phyloP scores from a whole-genome alignment of 2,113 vertebrate genomes.

The Poecilia latipinna region DNA sequence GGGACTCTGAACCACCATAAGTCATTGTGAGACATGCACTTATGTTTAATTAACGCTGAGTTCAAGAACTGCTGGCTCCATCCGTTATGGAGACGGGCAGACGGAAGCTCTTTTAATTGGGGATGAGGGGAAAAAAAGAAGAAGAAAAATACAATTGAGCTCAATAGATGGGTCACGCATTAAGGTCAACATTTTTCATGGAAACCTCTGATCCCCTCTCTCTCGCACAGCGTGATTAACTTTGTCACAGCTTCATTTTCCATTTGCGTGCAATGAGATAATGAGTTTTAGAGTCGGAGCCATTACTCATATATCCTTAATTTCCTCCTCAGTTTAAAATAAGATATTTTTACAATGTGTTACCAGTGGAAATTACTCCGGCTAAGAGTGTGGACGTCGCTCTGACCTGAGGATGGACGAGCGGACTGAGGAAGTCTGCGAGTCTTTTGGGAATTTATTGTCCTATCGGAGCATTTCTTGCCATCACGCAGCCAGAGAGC shows the following conservation, averaged over 20 bases:
- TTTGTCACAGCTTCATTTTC: slow-evolving; percentile 68
- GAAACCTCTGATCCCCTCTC: slow-evolving; percentile 46
- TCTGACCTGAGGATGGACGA: slow-evolving; percentile 36
- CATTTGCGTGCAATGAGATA: slow-evolving; percentile 60
- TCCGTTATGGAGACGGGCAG: slow-evolving; percentile 54
- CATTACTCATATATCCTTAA: slow-evolving; percentile 51
- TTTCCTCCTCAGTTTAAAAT: slow-evolving; percentile 32
- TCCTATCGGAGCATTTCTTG: background rate
- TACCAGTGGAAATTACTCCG: slow-evolving; percentile 17
- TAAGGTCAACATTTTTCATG: slow-evolving; percentile 71
- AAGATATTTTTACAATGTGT: slow-evolving; percentile 26
- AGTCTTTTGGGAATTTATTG: slow-evolving; percentile 4
- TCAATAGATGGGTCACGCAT: slow-evolving; percentile 64
- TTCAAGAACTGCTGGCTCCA: slow-evolving; percentile 69
- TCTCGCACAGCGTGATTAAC: slow-evolving; percentile 55
- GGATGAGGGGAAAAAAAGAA: slow-evolving; percentile 35
- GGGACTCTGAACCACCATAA: slow-evolving; percentile 38
- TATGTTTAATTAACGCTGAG: slow-evolving; percentile 76
- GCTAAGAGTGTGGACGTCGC: slow-evolving; percentile 1
- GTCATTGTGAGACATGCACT: slow-evolving; percentile 59
- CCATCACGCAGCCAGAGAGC: background rate
- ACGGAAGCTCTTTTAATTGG: slow-evolving; percentile 72
- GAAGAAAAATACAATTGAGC: slow-evolving; percentile 50
- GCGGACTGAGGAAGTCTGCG: slow-evolving; percentile 28
- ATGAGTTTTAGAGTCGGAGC: slow-evolving; percentile 63